Conservation (phyloP, 2,797 vertebrate species). For the Lindbergichthys nudifrons region DNA sequence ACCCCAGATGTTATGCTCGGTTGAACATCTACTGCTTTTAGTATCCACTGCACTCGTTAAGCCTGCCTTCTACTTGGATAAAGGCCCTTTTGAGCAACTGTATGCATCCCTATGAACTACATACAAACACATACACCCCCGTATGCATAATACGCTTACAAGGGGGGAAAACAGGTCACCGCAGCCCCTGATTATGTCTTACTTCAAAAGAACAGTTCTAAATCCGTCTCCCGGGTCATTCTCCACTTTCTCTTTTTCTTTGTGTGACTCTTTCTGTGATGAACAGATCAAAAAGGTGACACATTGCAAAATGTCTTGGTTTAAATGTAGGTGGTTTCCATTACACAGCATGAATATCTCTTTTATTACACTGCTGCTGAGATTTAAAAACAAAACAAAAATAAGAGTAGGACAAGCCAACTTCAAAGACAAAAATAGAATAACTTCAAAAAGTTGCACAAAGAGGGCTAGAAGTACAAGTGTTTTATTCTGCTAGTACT, state of each 20-base stretch:
- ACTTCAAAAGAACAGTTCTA: slow-evolving; percentile 54
- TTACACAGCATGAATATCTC: slow-evolving; percentile 23
- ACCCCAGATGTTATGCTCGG: slow-evolving; percentile 8
- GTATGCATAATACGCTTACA: background rate
- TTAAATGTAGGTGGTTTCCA: slow-evolving; percentile 46
- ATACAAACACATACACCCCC: slow-evolving; percentile 30
- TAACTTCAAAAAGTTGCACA: background rate
- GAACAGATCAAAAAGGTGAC: slow-evolving; percentile 39
- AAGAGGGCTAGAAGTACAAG: background rate
- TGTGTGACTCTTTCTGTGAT: slow-evolving; percentile 32
- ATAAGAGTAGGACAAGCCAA: background rate
- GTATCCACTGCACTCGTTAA: slow-evolving; percentile 18
- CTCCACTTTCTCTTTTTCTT: slow-evolving; percentile 39
- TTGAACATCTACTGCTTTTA: slow-evolving; percentile 29
- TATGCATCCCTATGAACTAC: slow-evolving; percentile 48
- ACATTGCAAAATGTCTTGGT: background rate
- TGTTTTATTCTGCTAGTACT: background rate
- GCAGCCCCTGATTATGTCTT: slow-evolving; percentile 37
- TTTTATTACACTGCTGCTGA: slow-evolving; percentile 17
- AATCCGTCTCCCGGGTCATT: slow-evolving; percentile 51
- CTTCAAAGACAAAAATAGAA: slow-evolving; percentile 13
- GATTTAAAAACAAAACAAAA: background rate
- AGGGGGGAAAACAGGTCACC: slow-evolving; percentile 34
- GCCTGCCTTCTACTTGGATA: slow-evolving; percentile 46
- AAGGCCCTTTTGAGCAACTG: slow-evolving; percentile 33